These are phyloP conservation scores for Macrosoma leucophasiata DNA, from an alignment of 2,888 invertebrate species.

Conservation along the genomic window DNA sequence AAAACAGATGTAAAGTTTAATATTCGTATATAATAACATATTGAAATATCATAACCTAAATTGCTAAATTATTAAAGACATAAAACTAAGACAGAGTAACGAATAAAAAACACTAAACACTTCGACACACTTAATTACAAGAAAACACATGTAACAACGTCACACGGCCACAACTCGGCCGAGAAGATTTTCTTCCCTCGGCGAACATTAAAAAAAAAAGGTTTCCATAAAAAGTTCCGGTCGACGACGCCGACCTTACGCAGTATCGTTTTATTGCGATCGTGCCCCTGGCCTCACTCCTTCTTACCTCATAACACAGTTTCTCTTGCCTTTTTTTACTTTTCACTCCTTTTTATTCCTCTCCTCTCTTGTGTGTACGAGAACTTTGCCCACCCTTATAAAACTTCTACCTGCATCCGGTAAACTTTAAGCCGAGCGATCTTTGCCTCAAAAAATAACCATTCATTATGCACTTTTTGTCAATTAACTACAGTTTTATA, in stretches of 20 bases:
- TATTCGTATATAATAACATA: too few species aligned
- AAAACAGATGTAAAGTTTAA: too few species aligned
- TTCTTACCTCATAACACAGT: constrained; percentile 74
- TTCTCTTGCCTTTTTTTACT: constrained; percentile 44
- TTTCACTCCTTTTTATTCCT: constrained; percentile 32
- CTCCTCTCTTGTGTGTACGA: constrained; percentile 43
- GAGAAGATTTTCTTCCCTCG: constrained; percentile 40
- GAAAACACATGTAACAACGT: too few species aligned
- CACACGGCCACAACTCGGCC: too few species aligned
- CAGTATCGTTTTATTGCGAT: constrained; percentile 67
- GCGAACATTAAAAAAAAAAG: constrained; percentile 40
- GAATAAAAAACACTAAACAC: too few species aligned
- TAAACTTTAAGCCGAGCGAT: neutral
- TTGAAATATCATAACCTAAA: too few species aligned
- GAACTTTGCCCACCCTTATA: constrained; percentile 35
- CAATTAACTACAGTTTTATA: constrained; percentile 27
- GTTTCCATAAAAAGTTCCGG: constrained; percentile 45
- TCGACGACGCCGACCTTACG: constrained; percentile 54
- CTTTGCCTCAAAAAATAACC: constrained; percentile 10
- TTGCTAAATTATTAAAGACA: too few species aligned
- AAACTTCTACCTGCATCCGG: neutral
- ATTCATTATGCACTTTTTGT: constrained; percentile 11
- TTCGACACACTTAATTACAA: too few species aligned
- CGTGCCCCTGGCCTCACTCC: constrained; percentile 63
- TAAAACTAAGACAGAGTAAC: too few species aligned